These are phyloP conservation scores for Corydoras maculifer DNA, from an alignment of 2,113 vertebrate genomes.

Conservation along the genomic window DNA sequence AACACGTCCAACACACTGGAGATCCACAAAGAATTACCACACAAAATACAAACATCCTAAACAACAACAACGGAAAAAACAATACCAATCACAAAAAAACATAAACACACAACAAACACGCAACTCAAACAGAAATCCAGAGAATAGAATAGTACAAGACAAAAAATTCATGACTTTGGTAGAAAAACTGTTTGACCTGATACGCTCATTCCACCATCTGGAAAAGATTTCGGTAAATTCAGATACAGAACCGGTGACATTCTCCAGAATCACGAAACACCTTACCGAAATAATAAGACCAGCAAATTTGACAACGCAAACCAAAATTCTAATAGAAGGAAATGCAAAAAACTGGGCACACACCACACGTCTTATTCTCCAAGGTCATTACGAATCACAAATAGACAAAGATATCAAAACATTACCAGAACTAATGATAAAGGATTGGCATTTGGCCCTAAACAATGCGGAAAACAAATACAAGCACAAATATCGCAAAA, in stretches of 20 bases:
- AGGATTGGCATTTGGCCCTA: too few relatives aligned
- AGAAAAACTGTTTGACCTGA: neutral
- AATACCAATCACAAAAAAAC: neutral
- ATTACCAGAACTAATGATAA: neutral
- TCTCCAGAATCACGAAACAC: neutral
- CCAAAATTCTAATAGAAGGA: neutral
- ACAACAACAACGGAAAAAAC: neutral
- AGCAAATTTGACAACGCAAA: neutral
- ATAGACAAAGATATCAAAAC: neutral
- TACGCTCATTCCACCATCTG: neutral
- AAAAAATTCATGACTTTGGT: neutral
- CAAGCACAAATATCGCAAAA: too few relatives aligned
- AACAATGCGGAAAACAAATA: too few relatives aligned
- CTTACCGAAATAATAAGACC: neutral
- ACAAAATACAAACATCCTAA: neutral
- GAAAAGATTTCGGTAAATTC: neutral
- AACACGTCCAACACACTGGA: neutral
- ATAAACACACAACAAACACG: neutral
- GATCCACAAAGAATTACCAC: neutral
- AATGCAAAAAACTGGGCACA: slow-evolving; percentile 17
- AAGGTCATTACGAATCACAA: neutral
- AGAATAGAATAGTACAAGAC: neutral
- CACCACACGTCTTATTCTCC: neutral
- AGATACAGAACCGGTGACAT: neutral
- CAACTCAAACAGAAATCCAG: neutral